Base-by-base conservation (phyloP, 1,140 invertebrate species). In the Drosophila cardini region DNA sequence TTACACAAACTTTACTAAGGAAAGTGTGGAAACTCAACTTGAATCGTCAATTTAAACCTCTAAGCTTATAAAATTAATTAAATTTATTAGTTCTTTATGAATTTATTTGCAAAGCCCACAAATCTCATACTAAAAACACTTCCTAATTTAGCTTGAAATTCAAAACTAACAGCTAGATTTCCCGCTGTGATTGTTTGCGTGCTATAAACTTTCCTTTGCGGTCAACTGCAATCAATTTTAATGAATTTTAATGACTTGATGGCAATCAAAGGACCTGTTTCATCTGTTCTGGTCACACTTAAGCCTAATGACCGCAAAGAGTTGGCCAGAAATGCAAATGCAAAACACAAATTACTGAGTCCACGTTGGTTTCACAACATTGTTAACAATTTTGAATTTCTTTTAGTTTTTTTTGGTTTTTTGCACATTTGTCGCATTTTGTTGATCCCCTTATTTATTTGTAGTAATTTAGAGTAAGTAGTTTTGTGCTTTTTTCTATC, bases 401-500 rank as follows among this genome's bases (percentile, higher is more conserved):
- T 26, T 26, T 3, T 26, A 26, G 0, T 26, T 26, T 26, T 5
- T 26, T 26, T 26, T 26, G 4, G 4, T 69, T 76, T 73, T 61
- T 64, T 69, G 60, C 46, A 61, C 73, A 86, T 87, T 86, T 86
- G 83, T 86, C 82, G 78, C 82, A 86, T 72, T 87, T 73, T 68
- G 83, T 71, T 86, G 82, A 86, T 84, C 83, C 76, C 72, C 70
- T 86, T 86, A 87, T 86, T 86, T 86, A 86, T 86, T 87, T 86
- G 67, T 75, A 76, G 74, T 86, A 77, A 86, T 86, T 86, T 86
- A 70, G 74, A 78, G 56, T 30, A 82, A 72, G 57, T 76, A 67
- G 57, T 85, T 85, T 72, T 75, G 70, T 53, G 7, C 15, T 32
- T 36, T 0, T 38, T 13, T 1, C 15, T 36, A 32, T 40, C 43